Percentiles rank a stretch among this genome's conserved stretches.
These are phyloP conservation scores for Herpailurus yagouaroundi DNA, from an alignment of 2,113 vertebrate species.

Conservation along the genomic window DNA sequence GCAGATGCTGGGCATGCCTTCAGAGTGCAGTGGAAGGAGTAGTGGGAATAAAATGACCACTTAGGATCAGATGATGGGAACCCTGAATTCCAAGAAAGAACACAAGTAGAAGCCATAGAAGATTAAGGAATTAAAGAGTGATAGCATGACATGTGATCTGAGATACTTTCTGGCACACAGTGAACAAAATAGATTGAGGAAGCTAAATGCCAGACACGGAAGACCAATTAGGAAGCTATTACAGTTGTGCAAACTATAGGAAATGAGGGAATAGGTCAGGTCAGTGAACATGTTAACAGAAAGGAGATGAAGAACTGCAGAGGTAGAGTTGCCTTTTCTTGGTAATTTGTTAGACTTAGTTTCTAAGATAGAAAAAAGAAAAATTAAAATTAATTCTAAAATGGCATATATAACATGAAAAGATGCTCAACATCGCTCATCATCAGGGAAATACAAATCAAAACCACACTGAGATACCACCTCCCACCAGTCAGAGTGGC, in stretches of 20 bases:
- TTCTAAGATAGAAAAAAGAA: background rate
- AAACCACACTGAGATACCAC: too few species aligned
- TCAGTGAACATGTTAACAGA: background rate
- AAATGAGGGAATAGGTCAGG: background rate
- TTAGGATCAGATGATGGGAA: background rate
- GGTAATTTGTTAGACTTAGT: background rate
- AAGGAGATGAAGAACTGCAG: background rate
- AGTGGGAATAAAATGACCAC: background rate
- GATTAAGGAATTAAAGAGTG: background rate
- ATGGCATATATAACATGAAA: background rate
- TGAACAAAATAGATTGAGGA: background rate
- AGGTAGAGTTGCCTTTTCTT: background rate
- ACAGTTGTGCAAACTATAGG: background rate
- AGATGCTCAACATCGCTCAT: too few species aligned
- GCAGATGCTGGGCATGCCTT: background rate
- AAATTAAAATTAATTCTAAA: conserved; percentile 24
- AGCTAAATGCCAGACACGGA: background rate
- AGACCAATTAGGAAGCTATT: background rate
- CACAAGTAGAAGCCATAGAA: background rate
- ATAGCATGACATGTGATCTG: background rate
- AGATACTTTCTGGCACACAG: background rate
- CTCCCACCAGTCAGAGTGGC: too few species aligned
- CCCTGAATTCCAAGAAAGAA: background rate
- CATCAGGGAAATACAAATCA: too few species aligned
- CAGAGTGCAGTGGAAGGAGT: background rate